Base-by-base conservation (phyloP, 2,888 invertebrate genomes). In the Patella depressa region DNA sequence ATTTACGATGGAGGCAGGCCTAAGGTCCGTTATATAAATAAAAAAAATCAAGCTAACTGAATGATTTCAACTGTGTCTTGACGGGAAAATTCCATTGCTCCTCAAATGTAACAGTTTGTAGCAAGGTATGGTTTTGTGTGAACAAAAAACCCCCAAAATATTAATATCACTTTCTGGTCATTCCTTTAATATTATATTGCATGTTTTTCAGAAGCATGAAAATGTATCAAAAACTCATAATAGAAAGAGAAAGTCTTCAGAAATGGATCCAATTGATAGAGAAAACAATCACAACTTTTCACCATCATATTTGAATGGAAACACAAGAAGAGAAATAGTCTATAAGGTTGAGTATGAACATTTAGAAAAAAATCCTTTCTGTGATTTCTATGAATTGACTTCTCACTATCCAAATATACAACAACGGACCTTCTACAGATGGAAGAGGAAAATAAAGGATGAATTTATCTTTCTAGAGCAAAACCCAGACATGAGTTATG, bases 391-490 rank as follows among this genome's bases (percentile, higher is more conserved):
- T 15, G 83, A 83, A 53, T 82, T 83, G 71, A 79, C 80, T 14
- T 77, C 79, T 5, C 78, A 73, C 17, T 82, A 79, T 71, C 82
- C 82, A 29, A 80, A 80, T 71, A 81, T 83, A 71, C 82, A 82
- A 69, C 82, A 83, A 78, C 77, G 83, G 12, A 83, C 83, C 12
- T 83, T 81, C 71, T 83, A 82, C 74, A 70, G 83, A 9, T 83
- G 83, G 83, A 83, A 83, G 71, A 75, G 82, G 15, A 76, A 80
- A 24, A 82, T 83, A 71, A 83, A 83, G 65, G 83, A 83, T 34
- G 82, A 83, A 78, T 82, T 79, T 76, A 82, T 83, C n/a, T 80
- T 80, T 69, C 72, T 83, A 55, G 83, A 83, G 71, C 82, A 83
- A 72, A 78, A 79, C 73, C 81, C 83, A 53, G 65, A 76, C 15